Conservation (phyloP, 2,888 invertebrate genomes). For the Machimus atricapillus region DNA sequence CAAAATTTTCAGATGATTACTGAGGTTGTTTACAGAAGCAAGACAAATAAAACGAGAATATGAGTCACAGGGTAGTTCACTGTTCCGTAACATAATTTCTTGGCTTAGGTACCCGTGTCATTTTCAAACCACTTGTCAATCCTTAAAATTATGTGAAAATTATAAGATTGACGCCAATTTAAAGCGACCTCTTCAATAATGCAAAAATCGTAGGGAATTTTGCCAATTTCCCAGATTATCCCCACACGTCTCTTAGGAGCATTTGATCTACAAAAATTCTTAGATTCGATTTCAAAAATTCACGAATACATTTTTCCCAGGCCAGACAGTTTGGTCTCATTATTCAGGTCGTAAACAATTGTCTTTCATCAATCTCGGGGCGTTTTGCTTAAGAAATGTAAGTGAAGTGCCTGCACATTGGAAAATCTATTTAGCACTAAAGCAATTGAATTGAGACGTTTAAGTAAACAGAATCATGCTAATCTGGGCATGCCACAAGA, state of each 20-base stretch:
- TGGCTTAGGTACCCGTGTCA: background rate
- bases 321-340: background rate
- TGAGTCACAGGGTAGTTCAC: background rate
- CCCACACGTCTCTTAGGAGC: background rate
- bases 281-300: background rate
- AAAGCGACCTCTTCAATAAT: background rate
- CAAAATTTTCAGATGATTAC: background rate
- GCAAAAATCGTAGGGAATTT: background rate
- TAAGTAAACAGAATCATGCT: background rate
- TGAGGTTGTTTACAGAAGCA: background rate
- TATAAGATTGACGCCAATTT: background rate
- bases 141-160: background rate
- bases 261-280: background rate
- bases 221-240: background rate
- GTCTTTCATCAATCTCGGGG: background rate
- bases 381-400: background rate
- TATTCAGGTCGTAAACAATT: background rate
- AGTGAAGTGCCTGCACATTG: background rate
- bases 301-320: background rate
- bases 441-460: background rate
- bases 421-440: background rate
- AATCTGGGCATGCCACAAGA: background rate
- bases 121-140: background rate
- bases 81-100: background rate
- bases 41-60: background rate